Percentiles rank a stretch among this genome's conserved stretches.
These are phyloP conservation scores for Falco cherrug DNA, from an alignment of 2,797 vertebrate genomes.

Conservation along the genomic window DNA sequence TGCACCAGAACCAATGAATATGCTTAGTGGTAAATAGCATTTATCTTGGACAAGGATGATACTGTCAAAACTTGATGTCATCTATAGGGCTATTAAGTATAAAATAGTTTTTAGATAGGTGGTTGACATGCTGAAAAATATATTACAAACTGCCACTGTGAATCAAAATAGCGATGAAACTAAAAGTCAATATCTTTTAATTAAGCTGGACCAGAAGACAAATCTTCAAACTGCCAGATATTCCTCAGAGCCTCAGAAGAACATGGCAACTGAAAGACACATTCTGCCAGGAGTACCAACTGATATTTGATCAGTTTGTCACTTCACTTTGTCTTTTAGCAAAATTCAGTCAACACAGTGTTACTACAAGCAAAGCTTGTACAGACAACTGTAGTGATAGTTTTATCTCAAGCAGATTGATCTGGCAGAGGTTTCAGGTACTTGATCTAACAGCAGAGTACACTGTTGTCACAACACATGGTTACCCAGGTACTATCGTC, in stretches of 20 bases:
- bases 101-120: neutral
- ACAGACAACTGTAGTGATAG: neutral
- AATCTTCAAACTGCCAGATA: neutral
- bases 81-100: neutral
- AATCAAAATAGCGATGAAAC: neutral
- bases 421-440: neutral
- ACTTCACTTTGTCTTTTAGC: neutral
- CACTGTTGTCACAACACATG: neutral
- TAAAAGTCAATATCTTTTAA: neutral
- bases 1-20: neutral
- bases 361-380: neutral
- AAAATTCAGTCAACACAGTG: neutral
- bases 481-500: neutral
- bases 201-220: neutral
- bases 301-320: neutral
- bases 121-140: neutral
- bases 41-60: neutral
- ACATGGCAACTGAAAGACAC: neutral
- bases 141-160: neutral
- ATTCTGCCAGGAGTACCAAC: neutral
- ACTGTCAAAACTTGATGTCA: neutral
- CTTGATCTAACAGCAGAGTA: neutral
- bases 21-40: neutral
- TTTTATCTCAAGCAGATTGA: neutral
- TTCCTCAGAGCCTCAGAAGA: neutral